These are phyloP conservation scores for Drosophila nigromelanica DNA, from an alignment of 1,140 invertebrate genomes.

Conservation along the genomic window DNA sequence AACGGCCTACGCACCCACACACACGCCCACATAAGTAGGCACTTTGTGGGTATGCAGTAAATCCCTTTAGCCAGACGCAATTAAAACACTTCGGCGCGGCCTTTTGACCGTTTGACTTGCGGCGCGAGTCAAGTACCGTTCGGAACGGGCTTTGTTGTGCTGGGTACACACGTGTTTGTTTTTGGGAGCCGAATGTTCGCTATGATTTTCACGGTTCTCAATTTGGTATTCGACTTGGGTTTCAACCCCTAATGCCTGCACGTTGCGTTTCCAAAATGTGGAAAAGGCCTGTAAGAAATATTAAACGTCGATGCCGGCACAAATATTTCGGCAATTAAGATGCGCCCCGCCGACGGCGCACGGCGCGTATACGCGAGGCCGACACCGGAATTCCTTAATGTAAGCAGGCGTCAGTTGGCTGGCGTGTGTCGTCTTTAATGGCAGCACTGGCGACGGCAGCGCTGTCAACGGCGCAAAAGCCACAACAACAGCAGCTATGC, in stretches of 20 bases:
- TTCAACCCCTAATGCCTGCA: slow-evolving; percentile 25
- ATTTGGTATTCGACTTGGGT: slow-evolving; percentile 1
- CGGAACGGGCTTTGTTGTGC: slow-evolving; percentile 38
- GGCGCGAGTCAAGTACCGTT: slow-evolving; percentile 36
- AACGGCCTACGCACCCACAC: slow-evolving; percentile 26
- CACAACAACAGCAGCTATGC: not conserved
- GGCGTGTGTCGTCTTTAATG: slow-evolving; percentile 74
- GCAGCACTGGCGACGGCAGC: slow-evolving; percentile 60
- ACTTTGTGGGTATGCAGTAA: slow-evolving; percentile 32
- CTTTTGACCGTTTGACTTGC: slow-evolving; percentile 57
- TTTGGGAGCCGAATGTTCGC: not conserved
- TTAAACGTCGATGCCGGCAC: slow-evolving; percentile 31
- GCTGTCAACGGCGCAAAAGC: slow-evolving; percentile 7
- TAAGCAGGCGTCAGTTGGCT: slow-evolving; percentile 75
- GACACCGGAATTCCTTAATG: slow-evolving; percentile 70
- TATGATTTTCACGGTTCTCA: slow-evolving; percentile 29
- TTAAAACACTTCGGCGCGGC: slow-evolving; percentile 53
- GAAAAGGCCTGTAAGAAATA: slow-evolving; percentile 31
- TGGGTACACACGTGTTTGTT: slow-evolving; percentile 27
- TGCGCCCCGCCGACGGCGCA: slow-evolving; percentile 20
- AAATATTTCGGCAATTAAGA: slow-evolving; percentile 75
- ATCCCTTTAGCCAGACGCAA: slow-evolving; percentile 61
- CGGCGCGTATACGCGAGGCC: slow-evolving; percentile 51
- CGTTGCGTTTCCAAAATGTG: slow-evolving; percentile 23
- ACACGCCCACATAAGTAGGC: not conserved